These are phyloP conservation scores for Idaea aversata DNA, from an alignment of 2,888 invertebrate species.

Conservation along the genomic window DNA sequence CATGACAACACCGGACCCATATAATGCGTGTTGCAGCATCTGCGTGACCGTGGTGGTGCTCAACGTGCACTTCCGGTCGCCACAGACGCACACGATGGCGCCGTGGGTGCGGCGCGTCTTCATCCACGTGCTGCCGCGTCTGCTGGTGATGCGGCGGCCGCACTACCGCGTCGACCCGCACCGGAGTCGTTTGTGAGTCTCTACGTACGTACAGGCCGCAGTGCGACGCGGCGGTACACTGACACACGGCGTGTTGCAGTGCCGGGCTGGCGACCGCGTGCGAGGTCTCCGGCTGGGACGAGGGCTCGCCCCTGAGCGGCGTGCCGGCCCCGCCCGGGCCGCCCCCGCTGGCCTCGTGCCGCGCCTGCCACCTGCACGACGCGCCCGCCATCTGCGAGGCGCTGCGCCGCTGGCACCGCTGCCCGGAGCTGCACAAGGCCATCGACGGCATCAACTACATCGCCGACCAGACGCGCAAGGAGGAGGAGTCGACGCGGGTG, in stretches of 20 bases:
- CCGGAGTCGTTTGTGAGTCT: conserved; percentile 74
- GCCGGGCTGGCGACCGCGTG: conserved; percentile 48
- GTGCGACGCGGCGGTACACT: not conserved
- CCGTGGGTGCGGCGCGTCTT: conserved; percentile 97
- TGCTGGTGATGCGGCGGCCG: conserved; percentile 95
- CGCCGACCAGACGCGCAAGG: conserved; percentile 94
- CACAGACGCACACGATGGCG: conserved; percentile 98
- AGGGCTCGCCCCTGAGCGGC: conserved; percentile 27
- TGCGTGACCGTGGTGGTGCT: conserved; percentile 97
- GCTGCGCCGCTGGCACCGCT: conserved; percentile 91
- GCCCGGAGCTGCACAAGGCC: conserved; percentile 95
- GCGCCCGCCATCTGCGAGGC: conserved; percentile 82
- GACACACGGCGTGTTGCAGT: conserved; percentile 34
- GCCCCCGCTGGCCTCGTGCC: conserved; percentile 46
- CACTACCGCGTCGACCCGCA: conserved; percentile 83
- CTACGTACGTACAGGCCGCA: not conserved
- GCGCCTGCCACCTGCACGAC: conserved; percentile 81
- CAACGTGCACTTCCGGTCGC: conserved; percentile 98
- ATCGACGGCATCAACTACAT: conserved; percentile 96
- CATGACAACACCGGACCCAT: not conserved
- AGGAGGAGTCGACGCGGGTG: conserved; percentile 95
- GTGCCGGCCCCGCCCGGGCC: conserved; percentile 38
- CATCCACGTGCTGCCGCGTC: conserved; percentile 96
- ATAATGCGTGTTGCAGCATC: conserved; percentile 80
- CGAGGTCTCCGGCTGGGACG: conserved; percentile 35